These are phyloP conservation scores for Biston betularia DNA, from an alignment of 2,888 invertebrate species.

Conservation along the genomic window DNA sequence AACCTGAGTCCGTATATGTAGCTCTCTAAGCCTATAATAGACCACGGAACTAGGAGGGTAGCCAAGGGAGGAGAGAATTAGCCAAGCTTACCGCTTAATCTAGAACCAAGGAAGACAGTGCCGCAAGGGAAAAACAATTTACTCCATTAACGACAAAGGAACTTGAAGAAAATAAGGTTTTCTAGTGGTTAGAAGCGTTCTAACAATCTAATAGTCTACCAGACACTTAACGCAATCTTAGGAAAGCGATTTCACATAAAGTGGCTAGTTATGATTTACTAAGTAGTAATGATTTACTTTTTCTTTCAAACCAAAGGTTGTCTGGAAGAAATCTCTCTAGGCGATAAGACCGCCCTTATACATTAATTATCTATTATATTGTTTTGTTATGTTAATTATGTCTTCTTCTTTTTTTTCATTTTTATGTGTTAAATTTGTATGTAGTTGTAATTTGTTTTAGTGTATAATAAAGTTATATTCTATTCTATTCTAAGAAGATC, in stretches of 20 bases:
- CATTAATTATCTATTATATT: too few relatives aligned
- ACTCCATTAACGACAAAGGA: conserved; percentile 70
- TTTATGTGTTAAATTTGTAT: too few relatives aligned
- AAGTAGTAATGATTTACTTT: too few relatives aligned
- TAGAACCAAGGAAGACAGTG: conserved; percentile 65
- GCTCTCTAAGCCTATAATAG: conserved; percentile 53
- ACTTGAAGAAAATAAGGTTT: conserved; percentile 63
- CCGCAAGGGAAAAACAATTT: conserved; percentile 73
- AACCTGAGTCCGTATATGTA: conserved; percentile 34
- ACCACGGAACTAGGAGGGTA: conserved; percentile 47
- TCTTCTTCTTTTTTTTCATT: too few relatives aligned
- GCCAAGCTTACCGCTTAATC: conserved; percentile 70
- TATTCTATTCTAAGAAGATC: too few relatives aligned
- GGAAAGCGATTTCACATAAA: conserved; percentile 46
- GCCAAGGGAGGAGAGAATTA: conserved; percentile 53
- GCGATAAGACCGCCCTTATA: too few relatives aligned
- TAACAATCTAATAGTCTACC: conserved; percentile 39
- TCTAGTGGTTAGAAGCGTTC: conserved; percentile 51
- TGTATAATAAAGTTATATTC: too few relatives aligned
- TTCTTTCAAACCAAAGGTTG: too few relatives aligned
- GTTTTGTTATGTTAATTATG: too few relatives aligned
- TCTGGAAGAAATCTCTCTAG: too few relatives aligned
- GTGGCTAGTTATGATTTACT: conserved; percentile 40
- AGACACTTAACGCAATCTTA: conserved; percentile 46
- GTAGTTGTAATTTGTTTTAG: too few relatives aligned